Evolutionary conservation across 2,797 vertebrate species (phyloP).

Genomic region (Trematomus bernacchii): DNA sequence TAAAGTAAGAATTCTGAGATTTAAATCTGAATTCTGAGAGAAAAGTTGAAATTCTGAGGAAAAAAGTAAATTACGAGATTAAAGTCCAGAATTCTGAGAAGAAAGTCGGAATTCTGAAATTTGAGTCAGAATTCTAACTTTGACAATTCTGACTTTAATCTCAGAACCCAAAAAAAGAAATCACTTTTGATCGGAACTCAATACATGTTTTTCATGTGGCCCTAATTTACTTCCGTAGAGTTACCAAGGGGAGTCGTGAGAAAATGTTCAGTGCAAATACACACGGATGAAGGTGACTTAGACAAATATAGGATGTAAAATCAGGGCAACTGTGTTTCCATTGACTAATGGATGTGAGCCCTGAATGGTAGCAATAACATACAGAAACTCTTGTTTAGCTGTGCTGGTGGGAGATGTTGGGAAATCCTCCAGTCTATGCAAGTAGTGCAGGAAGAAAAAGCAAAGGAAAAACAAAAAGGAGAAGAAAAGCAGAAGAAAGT

Average conservation of each 20-base stretch:
- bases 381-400: conserved; percentile 99
- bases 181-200: too few species aligned
- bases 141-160: too few species aligned
- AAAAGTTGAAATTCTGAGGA: too few species aligned
- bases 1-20: too few species aligned
- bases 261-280: conserved; percentile 58
- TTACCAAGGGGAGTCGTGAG: conserved; percentile 9
- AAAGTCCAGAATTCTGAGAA: too few species aligned
- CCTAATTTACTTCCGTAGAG: background rate
- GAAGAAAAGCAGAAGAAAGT: conserved; percentile 63
- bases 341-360: conserved; percentile 51
- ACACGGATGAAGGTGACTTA: conserved; percentile 55
- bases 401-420: conserved; percentile 99
- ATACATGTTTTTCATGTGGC: too few species aligned
- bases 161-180: too few species aligned
- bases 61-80: too few species aligned
- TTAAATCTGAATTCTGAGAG: too few species aligned
- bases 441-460: conserved; percentile 85
- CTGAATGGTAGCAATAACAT: conserved; percentile 86
- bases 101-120: too few species aligned
- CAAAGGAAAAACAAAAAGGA: conserved; percentile 6
- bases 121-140: too few species aligned
- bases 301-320: conserved; percentile 62
- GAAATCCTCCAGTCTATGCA: conserved; percentile 99
- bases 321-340: conserved; percentile 25